A percentile compares a stretch with the other conserved stretches of the same genome.
Conservation (phyloP, 1,140 invertebrate genomes). For the Drosophila athabasca region DNA sequence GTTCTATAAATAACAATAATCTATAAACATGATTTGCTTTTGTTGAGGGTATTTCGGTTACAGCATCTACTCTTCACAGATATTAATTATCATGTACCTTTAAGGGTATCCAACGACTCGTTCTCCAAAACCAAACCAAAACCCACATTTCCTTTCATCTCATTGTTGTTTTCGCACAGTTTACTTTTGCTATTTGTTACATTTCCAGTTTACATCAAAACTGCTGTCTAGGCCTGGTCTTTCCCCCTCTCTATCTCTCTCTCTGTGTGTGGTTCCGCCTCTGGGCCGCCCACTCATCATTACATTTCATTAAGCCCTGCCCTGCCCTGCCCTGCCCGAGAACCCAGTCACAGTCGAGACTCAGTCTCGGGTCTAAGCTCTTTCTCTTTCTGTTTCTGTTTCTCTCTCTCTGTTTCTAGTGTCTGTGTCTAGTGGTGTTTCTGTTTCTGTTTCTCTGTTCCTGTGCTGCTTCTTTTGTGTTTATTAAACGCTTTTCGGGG, state of each 20-base stretch:
- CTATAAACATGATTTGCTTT: too few species aligned
- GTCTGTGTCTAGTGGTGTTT: conserved; percentile 35
- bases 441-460: conserved; percentile 11
- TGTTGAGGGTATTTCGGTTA: too few species aligned
- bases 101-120: not conserved
- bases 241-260: conserved; percentile 3
- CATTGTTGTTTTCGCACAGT: conserved; percentile 44
- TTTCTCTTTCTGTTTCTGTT: not conserved
- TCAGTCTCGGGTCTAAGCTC: conserved; percentile 24
- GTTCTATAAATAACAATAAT: not conserved
- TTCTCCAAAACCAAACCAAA: not conserved
- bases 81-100: not conserved
- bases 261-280: conserved; percentile 5
- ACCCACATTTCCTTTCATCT: conserved; percentile 2
- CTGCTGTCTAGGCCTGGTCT: conserved; percentile 50
- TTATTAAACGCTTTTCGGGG: conserved; percentile 78
- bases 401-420: conserved; percentile 12
- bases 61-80: too few species aligned
- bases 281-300: conserved; percentile 57
- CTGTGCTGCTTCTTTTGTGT: conserved; percentile 59
- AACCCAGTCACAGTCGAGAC: conserved; percentile 19
- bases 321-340: conserved; percentile 24
- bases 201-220: conserved; percentile 64
- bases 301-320: conserved; percentile 73
- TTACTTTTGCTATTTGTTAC: conserved; percentile 55